A percentile compares a stretch with the other conserved stretches of the same genome.
Conservation (phyloP, 2,113 vertebrate genomes). For the Isurus oxyrinchus region DNA sequence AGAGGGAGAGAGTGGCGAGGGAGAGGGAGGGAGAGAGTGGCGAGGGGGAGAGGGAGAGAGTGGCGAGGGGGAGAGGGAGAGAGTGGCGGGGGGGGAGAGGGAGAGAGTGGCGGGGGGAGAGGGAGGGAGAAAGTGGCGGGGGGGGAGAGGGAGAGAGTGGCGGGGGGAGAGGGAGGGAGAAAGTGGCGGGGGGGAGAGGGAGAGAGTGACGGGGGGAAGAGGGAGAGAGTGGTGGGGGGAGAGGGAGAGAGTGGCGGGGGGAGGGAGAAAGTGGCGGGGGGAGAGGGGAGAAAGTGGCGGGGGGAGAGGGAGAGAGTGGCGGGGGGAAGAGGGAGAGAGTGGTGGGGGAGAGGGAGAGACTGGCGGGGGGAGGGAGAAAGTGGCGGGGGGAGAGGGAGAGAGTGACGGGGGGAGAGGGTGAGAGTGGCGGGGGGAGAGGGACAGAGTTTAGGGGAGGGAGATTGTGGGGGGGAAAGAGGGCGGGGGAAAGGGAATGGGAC, state of each 20-base stretch:
- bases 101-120: not conserved
- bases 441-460: too few relatives aligned
- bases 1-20: too few relatives aligned
- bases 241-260: not conserved
- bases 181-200: not conserved
- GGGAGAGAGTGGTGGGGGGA: not conserved
- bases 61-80: not conserved
- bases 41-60: too few relatives aligned
- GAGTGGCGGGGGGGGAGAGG: constrained; percentile 38
- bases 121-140: constrained; percentile 34
- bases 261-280: not conserved
- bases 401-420: too few relatives aligned
- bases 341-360: too few relatives aligned
- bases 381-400: not conserved
- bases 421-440: too few relatives aligned
- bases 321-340: not conserved
- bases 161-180: not conserved
- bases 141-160: not conserved
- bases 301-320: not conserved
- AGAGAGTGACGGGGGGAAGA: too few relatives aligned
- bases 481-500: too few relatives aligned
- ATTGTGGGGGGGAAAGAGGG: too few relatives aligned
- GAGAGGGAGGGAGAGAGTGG: not conserved
- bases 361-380: not conserved
- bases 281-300: not conserved